Evolutionary conservation across 1,140 invertebrate species (phyloP).

Genomic region (Reticulitermes speratus): DNA sequence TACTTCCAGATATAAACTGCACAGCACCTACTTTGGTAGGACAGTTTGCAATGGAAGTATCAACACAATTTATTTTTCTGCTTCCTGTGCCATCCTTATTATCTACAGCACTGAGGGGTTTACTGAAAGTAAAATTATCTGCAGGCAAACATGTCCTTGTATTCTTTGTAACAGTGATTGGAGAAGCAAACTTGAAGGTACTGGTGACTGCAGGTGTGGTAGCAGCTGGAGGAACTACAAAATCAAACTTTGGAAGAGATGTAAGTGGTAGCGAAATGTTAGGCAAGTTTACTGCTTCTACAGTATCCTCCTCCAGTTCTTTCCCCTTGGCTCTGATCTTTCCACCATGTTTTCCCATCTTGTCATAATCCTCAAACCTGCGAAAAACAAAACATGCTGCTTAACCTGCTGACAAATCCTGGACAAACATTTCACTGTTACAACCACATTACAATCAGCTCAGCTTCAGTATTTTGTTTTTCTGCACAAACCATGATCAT

Average conservation of each 20-base stretch:
- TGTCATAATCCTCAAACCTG: background rate
- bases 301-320: constrained; percentile 21
- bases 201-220: background rate
- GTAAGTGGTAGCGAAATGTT: constrained; percentile 32
- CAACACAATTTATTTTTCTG: background rate
- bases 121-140: background rate
- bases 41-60: background rate
- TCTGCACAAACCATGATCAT: no score
- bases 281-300: constrained; percentile 31
- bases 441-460: no score
- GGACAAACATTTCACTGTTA: no score
- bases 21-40: background rate
- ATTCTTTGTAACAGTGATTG: background rate
- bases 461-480: no score
- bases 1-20: background rate
- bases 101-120: background rate
- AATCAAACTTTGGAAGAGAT: constrained; percentile 35
- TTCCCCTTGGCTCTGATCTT: constrained; percentile 1
- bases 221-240: constrained; percentile 20
- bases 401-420: no score
- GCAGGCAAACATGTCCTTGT: background rate
- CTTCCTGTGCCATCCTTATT: background rate
- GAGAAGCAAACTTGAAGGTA: background rate
- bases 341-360: background rate
- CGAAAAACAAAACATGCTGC: background rate